phyloP scores from a whole-genome alignment of 2,113 vertebrate species.

The Uria lomvia region DNA sequence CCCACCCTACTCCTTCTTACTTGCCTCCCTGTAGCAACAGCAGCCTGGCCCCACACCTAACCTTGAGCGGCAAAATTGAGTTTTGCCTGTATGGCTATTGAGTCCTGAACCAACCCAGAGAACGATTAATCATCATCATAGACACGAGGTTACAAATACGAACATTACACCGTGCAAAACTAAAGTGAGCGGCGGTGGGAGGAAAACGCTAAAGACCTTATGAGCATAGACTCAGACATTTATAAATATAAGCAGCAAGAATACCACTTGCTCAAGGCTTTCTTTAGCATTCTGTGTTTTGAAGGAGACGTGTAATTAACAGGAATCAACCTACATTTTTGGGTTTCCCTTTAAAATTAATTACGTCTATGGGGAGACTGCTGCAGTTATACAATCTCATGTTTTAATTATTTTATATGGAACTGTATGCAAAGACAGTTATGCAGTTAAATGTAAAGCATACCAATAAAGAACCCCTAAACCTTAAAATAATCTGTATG shows the following conservation, averaged over 20 bases:
- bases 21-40: not conserved
- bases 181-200: not conserved
- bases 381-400: not conserved
- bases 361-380: not conserved
- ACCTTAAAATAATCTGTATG: not conserved
- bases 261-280: not conserved
- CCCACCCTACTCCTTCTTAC: not conserved
- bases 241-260: not conserved
- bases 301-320: not conserved
- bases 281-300: not conserved
- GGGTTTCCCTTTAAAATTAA: not conserved
- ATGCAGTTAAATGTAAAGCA: not conserved
- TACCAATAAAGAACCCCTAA: not conserved
- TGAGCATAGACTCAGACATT: not conserved
- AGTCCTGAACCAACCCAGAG: not conserved
- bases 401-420: not conserved
- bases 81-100: not conserved
- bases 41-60: not conserved
- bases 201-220: not conserved
- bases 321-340: not conserved
- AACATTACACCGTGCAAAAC: not conserved
- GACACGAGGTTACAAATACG: not conserved
- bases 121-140: not conserved
- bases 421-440: not conserved
- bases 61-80: rapidly evolving